Base-by-base conservation (phyloP, 2,113 vertebrate species). In the Pituophis catenifer region DNA sequence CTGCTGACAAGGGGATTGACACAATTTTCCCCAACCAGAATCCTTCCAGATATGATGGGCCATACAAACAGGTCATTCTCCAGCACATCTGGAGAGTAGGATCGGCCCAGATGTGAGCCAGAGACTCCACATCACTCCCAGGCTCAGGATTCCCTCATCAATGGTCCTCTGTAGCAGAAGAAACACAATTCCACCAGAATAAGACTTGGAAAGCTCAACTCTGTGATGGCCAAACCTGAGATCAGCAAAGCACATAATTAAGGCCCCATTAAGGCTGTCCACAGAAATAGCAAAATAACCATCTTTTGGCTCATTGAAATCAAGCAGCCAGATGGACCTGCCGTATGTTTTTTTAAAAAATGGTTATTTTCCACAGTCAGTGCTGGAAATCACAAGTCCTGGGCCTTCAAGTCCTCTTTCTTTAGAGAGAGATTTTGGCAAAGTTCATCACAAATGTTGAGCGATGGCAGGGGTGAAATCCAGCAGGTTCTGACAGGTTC, bases 261-360 rank as follows among this genome's bases (percentile, higher is more conserved):
- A 81, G 38, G 54, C 38, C 26, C 33, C 11, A 58, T 38, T 50
- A 89, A 93, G 65, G 89, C 1, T 52, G 88, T 50, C 38, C 52
- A n/a, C 54, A 86, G 70, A 52, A 86, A 58, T 4, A 93, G 87
- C 86, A 92, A 92, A 93, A 85, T 11, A 93, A 5, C 6, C 24
- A 1, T 89, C 29, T 3, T 81, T 38, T 29, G 19, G 62, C 52
- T 57, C 54, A 3, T 5, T 57, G 88, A 58, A 90, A 58, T 86
- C 33, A 85, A 59, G 81, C 88, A 93, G 70, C 88, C 88, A 90
- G 70, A 93, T 86, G 92, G 92, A 86, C 19, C 8, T 13, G 58
- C 38, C 6, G 3, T 85, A 85, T 89, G 52, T 65, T 44, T 75
- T 75, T 52, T 52, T 8, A 5, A 23, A 13, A 75, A 24, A 57